A percentile compares a stretch with the other conserved stretches of the same genome.
Conservation (phyloP, 1,140 invertebrate species). For the Pygmarrhopalites habei region DNA sequence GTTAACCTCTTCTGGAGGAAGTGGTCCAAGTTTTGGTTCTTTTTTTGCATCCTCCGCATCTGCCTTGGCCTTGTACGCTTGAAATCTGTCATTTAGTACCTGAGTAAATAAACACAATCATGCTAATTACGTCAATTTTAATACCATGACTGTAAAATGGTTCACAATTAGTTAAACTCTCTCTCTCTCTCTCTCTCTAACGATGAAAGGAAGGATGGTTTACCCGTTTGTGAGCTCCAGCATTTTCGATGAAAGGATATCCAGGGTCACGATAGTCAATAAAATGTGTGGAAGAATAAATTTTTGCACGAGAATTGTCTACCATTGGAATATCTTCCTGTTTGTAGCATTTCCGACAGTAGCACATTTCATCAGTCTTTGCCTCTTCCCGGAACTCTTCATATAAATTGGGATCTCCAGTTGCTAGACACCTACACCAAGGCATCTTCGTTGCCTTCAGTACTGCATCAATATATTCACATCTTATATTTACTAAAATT, state of each 20-base stretch:
- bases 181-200: too few relatives aligned
- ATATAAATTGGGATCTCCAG: slow-evolving; percentile 29
- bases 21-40: slow-evolving; percentile 23
- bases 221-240: slow-evolving; percentile 4
- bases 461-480: neutral
- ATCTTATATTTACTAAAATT: neutral
- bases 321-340: slow-evolving; percentile 21
- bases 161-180: too few relatives aligned
- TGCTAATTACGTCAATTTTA: too few relatives aligned
- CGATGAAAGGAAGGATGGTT: too few relatives aligned
- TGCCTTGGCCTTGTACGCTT: slow-evolving; percentile 27
- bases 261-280: slow-evolving; percentile 27
- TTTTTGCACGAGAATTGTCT: slow-evolving; percentile 2
- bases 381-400: slow-evolving; percentile 26
- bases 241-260: slow-evolving; percentile 30
- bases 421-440: slow-evolving; percentile 36
- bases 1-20: slow-evolving; percentile 2
- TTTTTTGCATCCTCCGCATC: slow-evolving; percentile 31
- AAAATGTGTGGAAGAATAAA: slow-evolving; percentile 26
- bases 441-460: slow-evolving; percentile 9
- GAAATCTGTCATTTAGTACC: slow-evolving; percentile 10
- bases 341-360: slow-evolving; percentile 16
- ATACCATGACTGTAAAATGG: too few relatives aligned
- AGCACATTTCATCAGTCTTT: slow-evolving; percentile 23
- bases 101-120: neutral